Evolutionary conservation across 2,888 invertebrate species (phyloP), one percentile per base, ranked within the genome.

Genomic region (Holacanthella duospinosa): DNA sequence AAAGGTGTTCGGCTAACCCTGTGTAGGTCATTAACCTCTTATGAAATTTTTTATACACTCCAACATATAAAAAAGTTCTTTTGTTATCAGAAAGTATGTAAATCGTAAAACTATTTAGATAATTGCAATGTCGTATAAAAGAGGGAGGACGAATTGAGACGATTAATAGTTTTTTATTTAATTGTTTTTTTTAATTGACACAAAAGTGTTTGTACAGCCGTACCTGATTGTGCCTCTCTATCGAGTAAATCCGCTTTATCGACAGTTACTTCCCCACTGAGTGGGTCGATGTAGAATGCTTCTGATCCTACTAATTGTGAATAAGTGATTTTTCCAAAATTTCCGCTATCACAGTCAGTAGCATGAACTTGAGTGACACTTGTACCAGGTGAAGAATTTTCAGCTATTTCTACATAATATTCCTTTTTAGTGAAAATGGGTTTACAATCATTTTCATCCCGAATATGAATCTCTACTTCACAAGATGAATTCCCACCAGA

Each of bases 401-500:
- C 95, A 0, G 86, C 84, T 27, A 94, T 78, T 60, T 85, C 85
- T 0, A 85, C 87, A 29, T 83, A 82, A 76, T 93, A 95, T 1
- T 83, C 81, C 44, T 84, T 78, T 71, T 86, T 83, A 19, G 84
- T 79, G 75, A 94, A 94, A 19, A 63, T 59, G 24, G 71, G 71
- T 44, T 86, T 81, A 77, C 93, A 92, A 76, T 95, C 94, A 75
- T 95, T 94, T 9, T 87, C 81, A 75, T 95, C 93, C 68, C 86
- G 85, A 28, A 95, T 78, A 74, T 87, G 85, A 16, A 93, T 87
- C 1, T 86, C 86, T 0, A 92, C 85, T 67, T 86, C 86, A 6
- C 88, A 87, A 59, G 82, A 82, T 2, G 84, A 83, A 60, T 89
- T 85, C 58, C 87, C 79, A 74, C 61, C 72, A 66, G 56, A 86